phyloP scores from a whole-genome alignment of 2,888 invertebrate species.

The Hydroisotoma schaefferi region DNA sequence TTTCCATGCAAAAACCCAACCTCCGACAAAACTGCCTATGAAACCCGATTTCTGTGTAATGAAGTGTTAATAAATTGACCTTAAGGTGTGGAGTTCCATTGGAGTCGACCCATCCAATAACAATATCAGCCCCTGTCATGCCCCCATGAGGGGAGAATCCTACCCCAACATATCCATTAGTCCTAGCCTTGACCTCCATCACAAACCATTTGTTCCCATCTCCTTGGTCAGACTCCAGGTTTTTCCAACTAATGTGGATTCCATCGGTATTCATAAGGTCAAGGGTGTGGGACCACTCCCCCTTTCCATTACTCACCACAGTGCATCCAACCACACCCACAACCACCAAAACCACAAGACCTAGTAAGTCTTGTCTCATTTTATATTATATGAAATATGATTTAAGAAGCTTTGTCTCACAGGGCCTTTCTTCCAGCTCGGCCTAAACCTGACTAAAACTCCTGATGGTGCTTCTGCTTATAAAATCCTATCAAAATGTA shows the following conservation, averaged over 20 bases:
- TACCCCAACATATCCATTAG: conserved; percentile 52
- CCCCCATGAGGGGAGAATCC: conserved; percentile 52
- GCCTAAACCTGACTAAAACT: too few relatives aligned
- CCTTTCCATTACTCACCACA: not conserved
- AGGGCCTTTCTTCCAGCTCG: too few relatives aligned
- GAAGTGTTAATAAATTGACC: conserved; percentile 18
- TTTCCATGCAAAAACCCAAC: too few relatives aligned
- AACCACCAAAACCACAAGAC: too few relatives aligned
- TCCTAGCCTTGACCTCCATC: conserved; percentile 35
- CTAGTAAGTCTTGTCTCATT: too few relatives aligned
- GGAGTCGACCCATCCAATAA: conserved; percentile 82
- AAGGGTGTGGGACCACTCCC: conserved; percentile 21
- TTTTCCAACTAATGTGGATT: conserved; percentile 15
- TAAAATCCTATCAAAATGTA: too few relatives aligned
- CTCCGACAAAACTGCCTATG: too few relatives aligned
- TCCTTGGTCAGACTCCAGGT: not conserved
- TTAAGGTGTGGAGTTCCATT: conserved; percentile 35
- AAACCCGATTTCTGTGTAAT: too few relatives aligned
- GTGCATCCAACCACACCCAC: not conserved
- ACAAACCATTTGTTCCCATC: conserved; percentile 13
- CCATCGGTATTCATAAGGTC: conserved; percentile 17
- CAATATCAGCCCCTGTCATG: conserved; percentile 62
- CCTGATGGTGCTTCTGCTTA: too few relatives aligned
- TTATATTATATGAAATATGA: too few relatives aligned
- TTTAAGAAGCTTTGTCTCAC: too few relatives aligned